Percentiles rank a stretch among this genome's conserved stretches.
Conservation (phyloP, 2,888 invertebrate species). For the Tenodera sinensis region DNA sequence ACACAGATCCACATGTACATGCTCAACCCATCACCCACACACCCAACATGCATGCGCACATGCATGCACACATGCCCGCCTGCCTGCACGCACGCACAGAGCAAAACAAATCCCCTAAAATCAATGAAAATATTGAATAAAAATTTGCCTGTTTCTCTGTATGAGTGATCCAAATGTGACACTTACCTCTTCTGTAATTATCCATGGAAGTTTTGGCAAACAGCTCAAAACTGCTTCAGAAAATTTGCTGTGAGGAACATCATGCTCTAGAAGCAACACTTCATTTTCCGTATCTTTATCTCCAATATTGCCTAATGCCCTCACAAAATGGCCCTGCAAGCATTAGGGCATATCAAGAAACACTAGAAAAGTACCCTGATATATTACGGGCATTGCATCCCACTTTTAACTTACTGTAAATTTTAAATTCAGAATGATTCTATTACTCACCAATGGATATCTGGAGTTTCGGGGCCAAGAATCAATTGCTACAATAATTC, state of each 20-base stretch:
- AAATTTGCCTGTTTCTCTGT: background rate
- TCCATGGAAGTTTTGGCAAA: constrained; percentile 86
- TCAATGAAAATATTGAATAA: background rate
- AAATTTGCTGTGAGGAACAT: constrained; percentile 93
- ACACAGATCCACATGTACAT: no score
- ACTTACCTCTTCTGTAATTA: constrained; percentile 73
- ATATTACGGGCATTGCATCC: background rate
- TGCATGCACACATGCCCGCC: no score
- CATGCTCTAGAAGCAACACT: constrained; percentile 91
- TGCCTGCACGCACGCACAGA: no score
- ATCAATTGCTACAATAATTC: constrained; percentile 94
- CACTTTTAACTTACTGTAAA: background rate
- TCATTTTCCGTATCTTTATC: constrained; percentile 96
- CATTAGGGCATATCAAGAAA: background rate
- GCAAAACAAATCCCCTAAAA: background rate
- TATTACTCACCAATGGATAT: constrained; percentile 67
- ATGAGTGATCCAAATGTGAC: background rate
- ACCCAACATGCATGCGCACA: no score
- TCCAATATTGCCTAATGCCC: constrained; percentile 87
- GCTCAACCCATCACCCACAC: no score
- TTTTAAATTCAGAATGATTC: background rate
- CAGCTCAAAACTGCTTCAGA: constrained; percentile 91
- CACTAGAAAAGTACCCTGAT: background rate
- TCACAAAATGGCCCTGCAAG: constrained; percentile 83
- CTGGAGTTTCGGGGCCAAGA: constrained; percentile 92